Conservation (phyloP, 2,797 vertebrate genomes). For the Acanthopagrus latus region DNA sequence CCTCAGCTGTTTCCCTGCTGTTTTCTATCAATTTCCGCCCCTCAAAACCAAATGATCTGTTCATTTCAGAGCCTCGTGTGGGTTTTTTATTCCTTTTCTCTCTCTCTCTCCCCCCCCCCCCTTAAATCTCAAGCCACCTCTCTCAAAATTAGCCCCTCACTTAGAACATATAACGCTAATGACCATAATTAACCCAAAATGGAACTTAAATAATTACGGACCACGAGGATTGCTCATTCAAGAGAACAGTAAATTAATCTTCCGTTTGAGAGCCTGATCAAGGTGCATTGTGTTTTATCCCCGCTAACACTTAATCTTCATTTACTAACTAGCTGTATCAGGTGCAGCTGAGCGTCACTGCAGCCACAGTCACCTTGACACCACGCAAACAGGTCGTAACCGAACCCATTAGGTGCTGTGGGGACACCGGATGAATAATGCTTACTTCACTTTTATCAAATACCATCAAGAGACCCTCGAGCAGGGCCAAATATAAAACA, state of each 20-base stretch:
- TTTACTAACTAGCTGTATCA: conserved; percentile 69
- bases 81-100: conserved; percentile 76
- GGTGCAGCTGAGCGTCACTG: conserved; percentile 63
- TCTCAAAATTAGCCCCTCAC: conserved; percentile 93
- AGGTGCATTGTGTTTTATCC: conserved; percentile 84
- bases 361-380: conserved; percentile 73
- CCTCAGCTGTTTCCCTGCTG: conserved; percentile 97
- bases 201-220: conserved; percentile 97
- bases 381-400: conserved; percentile 62
- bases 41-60: conserved; percentile 94
- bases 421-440: conserved; percentile 1
- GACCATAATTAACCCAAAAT: conserved; percentile 98
- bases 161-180: conserved; percentile 95
- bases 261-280: conserved; percentile 83
- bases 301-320: conserved; percentile 72
- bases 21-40: conserved; percentile 91
- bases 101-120: conserved; percentile 72
- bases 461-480: conserved; percentile 26
- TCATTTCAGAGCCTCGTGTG: conserved; percentile 91
- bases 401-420: conserved; percentile 39
- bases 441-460: conserved; percentile 18
- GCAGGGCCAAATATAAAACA: conserved; percentile 30
- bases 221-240: conserved; percentile 84
- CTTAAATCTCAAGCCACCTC: conserved; percentile 70
- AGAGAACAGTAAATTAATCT: conserved; percentile 78